Conservation (phyloP, 2,888 invertebrate species). For the Xylota segnis region DNA sequence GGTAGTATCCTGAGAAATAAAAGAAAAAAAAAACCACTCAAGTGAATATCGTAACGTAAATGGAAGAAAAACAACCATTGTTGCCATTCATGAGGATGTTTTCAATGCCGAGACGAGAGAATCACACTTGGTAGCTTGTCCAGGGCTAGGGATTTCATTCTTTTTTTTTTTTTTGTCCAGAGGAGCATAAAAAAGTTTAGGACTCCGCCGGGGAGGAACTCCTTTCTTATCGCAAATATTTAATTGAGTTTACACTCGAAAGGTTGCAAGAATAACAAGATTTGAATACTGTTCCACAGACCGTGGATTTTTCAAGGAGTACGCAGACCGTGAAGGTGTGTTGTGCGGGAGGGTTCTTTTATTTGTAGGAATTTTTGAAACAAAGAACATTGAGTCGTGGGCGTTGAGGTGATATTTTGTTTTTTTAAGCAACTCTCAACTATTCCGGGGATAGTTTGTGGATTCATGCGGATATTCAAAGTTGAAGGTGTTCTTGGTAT, state of each 20-base stretch:
- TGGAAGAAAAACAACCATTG: constrained; percentile 42
- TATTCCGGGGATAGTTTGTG: too few relatives aligned
- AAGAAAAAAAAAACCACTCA: constrained; percentile 12
- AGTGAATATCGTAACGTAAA: constrained; percentile 59
- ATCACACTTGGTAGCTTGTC: constrained; percentile 32
- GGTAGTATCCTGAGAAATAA: background rate
- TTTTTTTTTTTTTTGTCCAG: background rate
- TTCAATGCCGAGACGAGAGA: constrained; percentile 21
- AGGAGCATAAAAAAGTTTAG: constrained; percentile 18
- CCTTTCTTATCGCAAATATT: constrained; percentile 25
- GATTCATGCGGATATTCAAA: too few relatives aligned
- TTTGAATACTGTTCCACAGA: background rate
- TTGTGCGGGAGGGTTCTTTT: background rate
- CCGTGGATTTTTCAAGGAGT: background rate
- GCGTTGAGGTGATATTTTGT: background rate
- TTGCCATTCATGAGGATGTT: constrained; percentile 47
- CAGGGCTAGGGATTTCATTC: background rate
- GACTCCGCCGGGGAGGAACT: background rate
- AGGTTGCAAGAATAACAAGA: constrained; percentile 4
- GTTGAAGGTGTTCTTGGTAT: too few relatives aligned
- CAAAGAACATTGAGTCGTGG: background rate
- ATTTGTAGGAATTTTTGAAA: background rate
- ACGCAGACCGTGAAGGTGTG: background rate
- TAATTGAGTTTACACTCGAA: background rate
- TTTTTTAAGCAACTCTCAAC: too few relatives aligned